Base-by-base conservation (phyloP, 2,113 vertebrate genomes). In the Pao palembangensis region DNA sequence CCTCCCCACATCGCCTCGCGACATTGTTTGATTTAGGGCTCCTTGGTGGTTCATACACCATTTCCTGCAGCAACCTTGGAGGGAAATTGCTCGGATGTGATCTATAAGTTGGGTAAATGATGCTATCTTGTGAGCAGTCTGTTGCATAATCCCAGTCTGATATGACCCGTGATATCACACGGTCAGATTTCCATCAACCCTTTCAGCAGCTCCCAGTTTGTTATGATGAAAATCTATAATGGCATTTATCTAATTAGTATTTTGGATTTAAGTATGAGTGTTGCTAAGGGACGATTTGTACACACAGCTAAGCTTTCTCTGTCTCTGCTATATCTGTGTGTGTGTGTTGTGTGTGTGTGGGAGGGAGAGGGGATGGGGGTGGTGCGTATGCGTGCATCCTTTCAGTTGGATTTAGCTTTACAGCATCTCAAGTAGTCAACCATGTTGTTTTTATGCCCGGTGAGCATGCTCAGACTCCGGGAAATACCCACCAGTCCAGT, bases 161-260 rank as follows among this genome's bases (percentile, higher is more conserved):
- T 61, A 5, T 57, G 43, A 3, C 2, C 14, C 16, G 13, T 14
- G 13, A 46, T 71, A 28, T 65, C 58, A 50, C 38, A 18, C 25
- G 55, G 63, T 34, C 69, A 63, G 19, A 52, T 15, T 52, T 25
- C n/a, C 25, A 73, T 67, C 70, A 54, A 64, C 66, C 68, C 60
- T 85, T 81, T 86, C 80, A 82, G 51, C 77, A 67, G 38, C 63
- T 77, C 56, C 56, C 60, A 76, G 64, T 81, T 74, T 69, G 55
- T 53, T 61, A 55, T 70, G 59, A 65, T 72, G 75, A 67, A 67
- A 66, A 63, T 73, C 47, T 57, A 67, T 58, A n/a, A 21, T 64
- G 69, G 64, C 61, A 82, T 80, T 86, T 75, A 69, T 82, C 75
- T 81, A 76, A 73, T 62, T 76, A 70, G 68, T 46, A 71, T 4